These are phyloP conservation scores for Formica selysi DNA, from an alignment of 1,140 invertebrate genomes.

Conservation along the genomic window DNA sequence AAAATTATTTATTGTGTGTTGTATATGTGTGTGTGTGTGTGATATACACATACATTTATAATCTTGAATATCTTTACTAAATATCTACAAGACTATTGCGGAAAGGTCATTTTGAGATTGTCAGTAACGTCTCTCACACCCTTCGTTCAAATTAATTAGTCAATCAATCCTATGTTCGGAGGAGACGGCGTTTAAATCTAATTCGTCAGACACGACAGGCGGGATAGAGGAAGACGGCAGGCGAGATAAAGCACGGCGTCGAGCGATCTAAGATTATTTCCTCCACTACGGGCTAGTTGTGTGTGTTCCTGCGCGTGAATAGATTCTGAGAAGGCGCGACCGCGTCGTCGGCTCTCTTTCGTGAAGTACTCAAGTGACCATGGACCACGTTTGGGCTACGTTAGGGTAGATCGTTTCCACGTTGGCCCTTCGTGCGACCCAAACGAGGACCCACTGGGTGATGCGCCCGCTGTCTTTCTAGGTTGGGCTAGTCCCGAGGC, in stretches of 20 bases:
- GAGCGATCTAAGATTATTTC: slow-evolving; percentile 43
- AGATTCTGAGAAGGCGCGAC: slow-evolving; percentile 67
- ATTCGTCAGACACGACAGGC: slow-evolving; percentile 38
- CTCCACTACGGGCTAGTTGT: neutral
- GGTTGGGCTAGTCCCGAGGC: slow-evolving; percentile 28
- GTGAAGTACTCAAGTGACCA: slow-evolving; percentile 24
- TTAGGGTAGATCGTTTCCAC: slow-evolving; percentile 69
- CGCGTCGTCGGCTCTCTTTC: slow-evolving; percentile 7
- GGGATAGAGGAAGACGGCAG: neutral
- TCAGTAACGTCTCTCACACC: neutral
- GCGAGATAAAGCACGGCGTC: slow-evolving; percentile 40
- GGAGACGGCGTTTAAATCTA: slow-evolving; percentile 42
- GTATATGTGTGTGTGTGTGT: neutral
- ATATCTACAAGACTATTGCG: neutral
- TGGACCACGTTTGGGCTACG: slow-evolving; percentile 37
- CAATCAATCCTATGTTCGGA: slow-evolving; percentile 36
- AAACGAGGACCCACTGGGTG: slow-evolving; percentile 15
- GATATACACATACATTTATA: neutral
- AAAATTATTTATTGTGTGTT: neutral
- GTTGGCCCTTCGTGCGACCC: slow-evolving; percentile 23
- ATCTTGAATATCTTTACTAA: neutral
- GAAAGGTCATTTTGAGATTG: neutral
- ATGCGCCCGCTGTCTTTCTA: slow-evolving; percentile 12
- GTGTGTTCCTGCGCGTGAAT: slow-evolving; percentile 58
- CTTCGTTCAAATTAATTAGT: slow-evolving; percentile 23